Conservation (phyloP, 2,888 invertebrate species). For the Corythucha ciliata region DNA sequence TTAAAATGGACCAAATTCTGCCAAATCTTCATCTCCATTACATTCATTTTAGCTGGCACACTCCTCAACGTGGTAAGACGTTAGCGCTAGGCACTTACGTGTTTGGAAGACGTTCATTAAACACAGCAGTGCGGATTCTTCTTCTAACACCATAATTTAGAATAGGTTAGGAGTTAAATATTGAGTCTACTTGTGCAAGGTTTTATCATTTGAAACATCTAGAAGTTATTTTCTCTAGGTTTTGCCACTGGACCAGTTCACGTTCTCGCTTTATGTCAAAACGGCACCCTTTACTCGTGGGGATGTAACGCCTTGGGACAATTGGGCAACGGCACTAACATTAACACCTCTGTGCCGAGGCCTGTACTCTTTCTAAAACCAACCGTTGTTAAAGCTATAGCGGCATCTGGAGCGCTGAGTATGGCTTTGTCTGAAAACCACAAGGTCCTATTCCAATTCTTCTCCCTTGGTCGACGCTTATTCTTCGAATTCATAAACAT, state of each 20-base stretch:
- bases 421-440: conserved; percentile 19
- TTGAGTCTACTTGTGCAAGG: no score
- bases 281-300: conserved; percentile 24
- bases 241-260: conserved; percentile 23
- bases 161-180: no score
- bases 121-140: no score
- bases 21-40: no score
- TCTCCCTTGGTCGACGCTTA: no score
- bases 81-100: no score
- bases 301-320: conserved; percentile 24
- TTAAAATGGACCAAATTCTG: no score
- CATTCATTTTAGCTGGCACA: no score
- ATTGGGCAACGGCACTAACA: conserved; percentile 19
- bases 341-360: conserved; percentile 18
- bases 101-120: no score
- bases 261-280: conserved; percentile 20
- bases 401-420: conserved; percentile 17
- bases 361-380: conserved; percentile 13
- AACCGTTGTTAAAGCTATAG: conserved; percentile 16
- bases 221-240: conserved; percentile 11
- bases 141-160: no score
- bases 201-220: background rate
- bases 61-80: no score
- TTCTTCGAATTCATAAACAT: background rate
- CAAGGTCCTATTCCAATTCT: no score